Percentiles rank a stretch among this genome's conserved stretches.
These are phyloP conservation scores for Phyllostomus hastatus DNA, from an alignment of 2,113 vertebrate species.

Conservation along the genomic window DNA sequence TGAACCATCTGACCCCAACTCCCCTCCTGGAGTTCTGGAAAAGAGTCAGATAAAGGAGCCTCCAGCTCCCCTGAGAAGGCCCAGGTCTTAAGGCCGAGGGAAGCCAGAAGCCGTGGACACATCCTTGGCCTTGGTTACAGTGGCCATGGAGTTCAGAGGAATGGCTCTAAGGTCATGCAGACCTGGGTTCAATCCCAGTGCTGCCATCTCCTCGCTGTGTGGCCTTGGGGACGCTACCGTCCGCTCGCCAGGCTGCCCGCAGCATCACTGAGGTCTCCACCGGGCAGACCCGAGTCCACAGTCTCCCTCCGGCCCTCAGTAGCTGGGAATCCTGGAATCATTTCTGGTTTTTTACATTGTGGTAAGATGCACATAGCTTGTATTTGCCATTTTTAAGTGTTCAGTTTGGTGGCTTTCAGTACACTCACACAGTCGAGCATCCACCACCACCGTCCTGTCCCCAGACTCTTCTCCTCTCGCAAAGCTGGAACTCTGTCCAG, in stretches of 20 bases:
- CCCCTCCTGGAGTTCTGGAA: not conserved
- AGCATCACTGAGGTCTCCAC: not conserved
- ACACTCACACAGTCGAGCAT: too few species aligned
- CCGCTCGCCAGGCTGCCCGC: fast-evolving
- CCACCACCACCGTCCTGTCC: not conserved
- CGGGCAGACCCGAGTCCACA: not conserved
- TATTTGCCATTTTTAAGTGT: not conserved
- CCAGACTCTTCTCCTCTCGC: not conserved
- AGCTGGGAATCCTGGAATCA: not conserved
- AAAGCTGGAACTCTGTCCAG: not conserved
- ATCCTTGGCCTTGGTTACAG: not conserved
- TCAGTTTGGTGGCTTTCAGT: too few species aligned
- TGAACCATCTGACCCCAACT: not conserved
- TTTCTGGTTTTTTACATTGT: not conserved
- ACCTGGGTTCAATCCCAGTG: not conserved
- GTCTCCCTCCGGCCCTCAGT: not conserved
- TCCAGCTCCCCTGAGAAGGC: not conserved
- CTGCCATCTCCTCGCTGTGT: not conserved
- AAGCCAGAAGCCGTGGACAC: too few species aligned
- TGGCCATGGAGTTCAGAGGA: not conserved
- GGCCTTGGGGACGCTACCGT: not conserved
- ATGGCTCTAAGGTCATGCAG: not conserved
- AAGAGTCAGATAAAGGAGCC: not conserved
- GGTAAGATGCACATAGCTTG: not conserved
- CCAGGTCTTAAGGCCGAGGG: not conserved